These are phyloP conservation scores for Kryptopterus vitreolus DNA, from an alignment of 2,797 vertebrate species.

Conservation along the genomic window DNA sequence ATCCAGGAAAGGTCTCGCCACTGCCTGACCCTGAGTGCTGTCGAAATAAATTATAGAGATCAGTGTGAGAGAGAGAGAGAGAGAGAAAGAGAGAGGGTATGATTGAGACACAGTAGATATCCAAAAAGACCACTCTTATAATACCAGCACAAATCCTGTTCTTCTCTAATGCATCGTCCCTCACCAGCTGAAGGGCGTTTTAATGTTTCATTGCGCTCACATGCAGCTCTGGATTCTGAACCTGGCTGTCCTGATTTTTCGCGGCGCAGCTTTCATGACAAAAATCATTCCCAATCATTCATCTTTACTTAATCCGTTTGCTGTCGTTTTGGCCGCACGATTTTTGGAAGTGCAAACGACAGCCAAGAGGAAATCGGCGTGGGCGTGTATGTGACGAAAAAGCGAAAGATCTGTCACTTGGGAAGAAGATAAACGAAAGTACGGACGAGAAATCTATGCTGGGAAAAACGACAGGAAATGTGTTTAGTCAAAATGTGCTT, in stretches of 20 bases:
- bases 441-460: not conserved
- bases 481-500: not conserved
- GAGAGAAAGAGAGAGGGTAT: too few relatives aligned
- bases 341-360: not conserved
- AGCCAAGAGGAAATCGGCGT: not conserved
- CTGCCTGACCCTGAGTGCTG: conserved; percentile 13
- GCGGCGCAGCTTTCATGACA: not conserved
- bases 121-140: not conserved
- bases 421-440: too few relatives aligned
- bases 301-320: not conserved
- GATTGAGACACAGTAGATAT: not conserved
- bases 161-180: conserved; percentile 15
- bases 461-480: not conserved
- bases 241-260: not conserved
- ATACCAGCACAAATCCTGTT: conserved; percentile 1
- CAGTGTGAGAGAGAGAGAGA: not conserved
- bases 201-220: not conserved
- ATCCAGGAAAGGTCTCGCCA: conserved; percentile 9
- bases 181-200: not conserved
- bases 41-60: conserved; percentile 21
- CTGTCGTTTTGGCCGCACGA: not conserved
- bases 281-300: not conserved
- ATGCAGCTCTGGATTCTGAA: not conserved
- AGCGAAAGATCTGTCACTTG: conserved; percentile 3
- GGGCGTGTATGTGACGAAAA: conserved; percentile 4